Percentiles rank a stretch among this genome's conserved stretches.
phyloP scores from a whole-genome alignment of 2,888 invertebrate genomes.

The Podabrus alpinus region DNA sequence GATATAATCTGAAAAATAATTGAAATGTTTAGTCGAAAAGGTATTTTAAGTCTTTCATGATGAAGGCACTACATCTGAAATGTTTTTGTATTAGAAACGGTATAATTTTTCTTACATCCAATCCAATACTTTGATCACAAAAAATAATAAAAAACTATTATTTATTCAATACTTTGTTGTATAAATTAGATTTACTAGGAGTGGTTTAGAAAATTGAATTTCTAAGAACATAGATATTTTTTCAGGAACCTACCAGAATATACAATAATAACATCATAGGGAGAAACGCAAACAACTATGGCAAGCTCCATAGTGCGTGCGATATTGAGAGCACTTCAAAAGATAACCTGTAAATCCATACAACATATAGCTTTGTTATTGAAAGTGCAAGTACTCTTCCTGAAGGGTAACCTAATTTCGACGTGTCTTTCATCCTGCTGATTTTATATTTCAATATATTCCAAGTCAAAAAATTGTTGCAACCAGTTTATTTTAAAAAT shows the following conservation, averaged over 20 bases:
- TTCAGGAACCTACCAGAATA: background rate
- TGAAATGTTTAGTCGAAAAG: conserved; percentile 72
- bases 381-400: background rate
- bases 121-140: too few species aligned
- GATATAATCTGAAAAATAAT: conserved; percentile 57
- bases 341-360: background rate
- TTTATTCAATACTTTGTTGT: too few species aligned
- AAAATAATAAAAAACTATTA: background rate
- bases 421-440: background rate
- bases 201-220: background rate
- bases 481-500: too few species aligned
- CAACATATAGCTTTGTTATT: background rate
- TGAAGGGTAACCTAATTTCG: background rate
- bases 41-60: conserved; percentile 47
- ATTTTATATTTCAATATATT: background rate
- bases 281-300: background rate
- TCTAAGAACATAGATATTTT: background rate
- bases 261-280: background rate
- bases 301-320: background rate
- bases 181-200: background rate
- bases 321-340: background rate
- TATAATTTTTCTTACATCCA: background rate
- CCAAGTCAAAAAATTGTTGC: too few species aligned
- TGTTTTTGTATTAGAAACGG: background rate
- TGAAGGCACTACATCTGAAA: background rate